Evolutionary conservation across 1,140 invertebrate species (phyloP).

Genomic region (Euura saliciscinereae): DNA sequence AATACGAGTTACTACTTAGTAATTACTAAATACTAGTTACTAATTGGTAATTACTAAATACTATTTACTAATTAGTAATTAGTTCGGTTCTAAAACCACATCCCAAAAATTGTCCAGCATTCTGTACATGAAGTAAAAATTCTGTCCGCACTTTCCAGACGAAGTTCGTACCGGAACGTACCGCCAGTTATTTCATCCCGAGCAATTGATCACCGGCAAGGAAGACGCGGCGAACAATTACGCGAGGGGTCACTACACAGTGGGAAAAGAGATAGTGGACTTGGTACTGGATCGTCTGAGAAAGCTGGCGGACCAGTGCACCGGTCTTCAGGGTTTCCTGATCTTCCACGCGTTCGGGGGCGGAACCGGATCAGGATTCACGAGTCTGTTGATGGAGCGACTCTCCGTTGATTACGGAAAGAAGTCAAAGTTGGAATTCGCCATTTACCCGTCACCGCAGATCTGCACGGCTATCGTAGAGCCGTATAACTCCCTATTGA

Average conservation of each 20-base stretch:
- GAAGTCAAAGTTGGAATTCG: conserved; percentile 72
- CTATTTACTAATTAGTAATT: no score
- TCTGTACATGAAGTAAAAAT: no score
- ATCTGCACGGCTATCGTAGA: conserved; percentile 81
- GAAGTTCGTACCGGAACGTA: conserved; percentile 66
- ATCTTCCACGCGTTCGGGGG: conserved; percentile 77
- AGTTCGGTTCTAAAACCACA: no score
- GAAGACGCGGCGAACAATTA: conserved; percentile 74
- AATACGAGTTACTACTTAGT: no score
- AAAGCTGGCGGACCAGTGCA: conserved; percentile 59
- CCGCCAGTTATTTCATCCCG: conserved; percentile 66
- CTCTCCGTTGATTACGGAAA: conserved; percentile 68
- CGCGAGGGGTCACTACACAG: conserved; percentile 71
- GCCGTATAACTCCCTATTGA: conserved; percentile 81
- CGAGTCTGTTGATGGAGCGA: conserved; percentile 67
- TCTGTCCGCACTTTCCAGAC: conserved; percentile 38
- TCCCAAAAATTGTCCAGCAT: no score
- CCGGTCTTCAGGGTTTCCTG: conserved; percentile 65
- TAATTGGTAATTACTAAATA: no score
- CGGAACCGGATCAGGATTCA: conserved; percentile 69
- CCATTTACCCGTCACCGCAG: conserved; percentile 71
- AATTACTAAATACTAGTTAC: no score
- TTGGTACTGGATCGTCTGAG: conserved; percentile 62
- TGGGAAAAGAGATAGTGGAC: conserved; percentile 68
- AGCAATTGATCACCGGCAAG: conserved; percentile 67